Conservation (phyloP, 1,140 invertebrate genomes). For the Anagrus nilaparvatae region DNA sequence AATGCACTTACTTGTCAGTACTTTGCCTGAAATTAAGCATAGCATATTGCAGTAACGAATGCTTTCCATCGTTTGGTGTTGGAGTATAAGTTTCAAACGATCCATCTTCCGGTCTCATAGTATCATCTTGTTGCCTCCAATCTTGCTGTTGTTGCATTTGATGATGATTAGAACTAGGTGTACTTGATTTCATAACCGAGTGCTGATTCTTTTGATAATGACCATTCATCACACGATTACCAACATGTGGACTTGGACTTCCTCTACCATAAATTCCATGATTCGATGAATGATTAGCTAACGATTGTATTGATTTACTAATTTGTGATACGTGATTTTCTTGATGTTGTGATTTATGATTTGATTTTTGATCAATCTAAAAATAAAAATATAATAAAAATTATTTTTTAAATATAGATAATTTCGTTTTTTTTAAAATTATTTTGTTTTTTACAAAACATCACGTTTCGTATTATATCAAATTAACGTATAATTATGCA, state of each 20-base stretch:
- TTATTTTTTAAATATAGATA: too few species aligned
- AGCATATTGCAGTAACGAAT: constrained; percentile 93
- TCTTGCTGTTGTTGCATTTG: constrained; percentile 30
- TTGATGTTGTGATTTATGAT: constrained; percentile 35
- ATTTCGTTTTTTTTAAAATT: too few species aligned
- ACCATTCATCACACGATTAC: constrained; percentile 23
- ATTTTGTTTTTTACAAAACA: too few species aligned
- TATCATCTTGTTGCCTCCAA: constrained; percentile 35
- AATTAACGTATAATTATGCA: too few species aligned
- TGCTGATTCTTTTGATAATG: constrained; percentile 22
- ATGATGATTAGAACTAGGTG: constrained; percentile 1
- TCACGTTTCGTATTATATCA: too few species aligned
- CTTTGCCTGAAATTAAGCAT: constrained; percentile 89
- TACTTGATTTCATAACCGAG: not conserved
- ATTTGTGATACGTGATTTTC: constrained; percentile 41
- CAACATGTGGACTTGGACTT: too few species aligned
- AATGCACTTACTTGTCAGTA: constrained; percentile 81
- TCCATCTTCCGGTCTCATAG: constrained; percentile 25
- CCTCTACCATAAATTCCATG: too few species aligned
- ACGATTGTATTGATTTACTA: constrained; percentile 38
- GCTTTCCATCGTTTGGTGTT: constrained; percentile 73
- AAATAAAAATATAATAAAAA: too few species aligned
- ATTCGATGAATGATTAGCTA: constrained; percentile 34
- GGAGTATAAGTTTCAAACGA: constrained; percentile 32
- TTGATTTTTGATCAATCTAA: constrained; percentile 37